Percentiles rank a stretch among this genome's conserved stretches.
phyloP scores from a whole-genome alignment of 2,888 invertebrate genomes.

The Sarcophaga carnaria region DNA sequence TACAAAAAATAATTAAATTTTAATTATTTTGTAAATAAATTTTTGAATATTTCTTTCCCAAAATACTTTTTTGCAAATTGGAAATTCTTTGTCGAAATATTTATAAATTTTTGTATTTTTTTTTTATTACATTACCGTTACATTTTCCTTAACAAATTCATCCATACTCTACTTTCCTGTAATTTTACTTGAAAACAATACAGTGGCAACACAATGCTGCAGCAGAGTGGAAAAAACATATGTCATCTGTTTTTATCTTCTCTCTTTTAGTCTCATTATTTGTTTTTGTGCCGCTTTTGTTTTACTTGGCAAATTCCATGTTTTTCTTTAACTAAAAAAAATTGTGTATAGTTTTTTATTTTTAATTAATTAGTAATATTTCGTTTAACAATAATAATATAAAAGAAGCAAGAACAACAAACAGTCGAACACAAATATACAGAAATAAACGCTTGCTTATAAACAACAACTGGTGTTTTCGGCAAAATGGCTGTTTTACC shows the following conservation, averaged over 20 bases:
- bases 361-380: constrained; percentile 67
- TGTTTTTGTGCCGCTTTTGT: constrained; percentile 65
- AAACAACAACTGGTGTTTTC: constrained; percentile 34
- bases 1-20: no score
- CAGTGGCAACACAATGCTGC: neutral
- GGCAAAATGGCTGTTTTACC: constrained; percentile 85
- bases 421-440: neutral
- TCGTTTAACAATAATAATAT: constrained; percentile 67
- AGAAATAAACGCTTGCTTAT: constrained; percentile 62
- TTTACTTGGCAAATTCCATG: constrained; percentile 66
- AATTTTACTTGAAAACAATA: neutral
- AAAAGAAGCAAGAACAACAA: constrained; percentile 66
- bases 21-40: no score
- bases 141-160: no score
- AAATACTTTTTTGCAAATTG: no score
- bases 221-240: neutral
- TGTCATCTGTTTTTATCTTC: constrained; percentile 41
- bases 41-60: no score
- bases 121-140: no score
- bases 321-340: constrained; percentile 77
- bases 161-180: no score
- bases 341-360: constrained; percentile 70
- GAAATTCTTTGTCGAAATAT: no score
- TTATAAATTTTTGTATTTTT: no score
- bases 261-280: constrained; percentile 51